Evolutionary conservation across 1,140 invertebrate species (phyloP).

Genomic region (Drosophila asahinai): DNA sequence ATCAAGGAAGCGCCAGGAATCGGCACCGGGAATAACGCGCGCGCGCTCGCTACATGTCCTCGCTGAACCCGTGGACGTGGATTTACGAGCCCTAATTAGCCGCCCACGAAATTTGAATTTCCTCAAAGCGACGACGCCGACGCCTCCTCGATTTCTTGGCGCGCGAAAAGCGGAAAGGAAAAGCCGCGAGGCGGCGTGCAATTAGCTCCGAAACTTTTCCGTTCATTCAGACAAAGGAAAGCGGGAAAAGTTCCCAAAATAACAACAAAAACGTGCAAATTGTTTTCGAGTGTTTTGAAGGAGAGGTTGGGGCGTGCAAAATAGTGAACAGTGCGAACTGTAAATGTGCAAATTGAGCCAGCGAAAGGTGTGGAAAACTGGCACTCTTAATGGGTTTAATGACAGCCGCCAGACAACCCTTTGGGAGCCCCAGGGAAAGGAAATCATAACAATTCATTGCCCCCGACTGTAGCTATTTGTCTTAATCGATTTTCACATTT

Average conservation of each 20-base stretch:
- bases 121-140: neutral
- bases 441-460: constrained; percentile 56
- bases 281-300: constrained; percentile 60
- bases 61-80: constrained; percentile 43
- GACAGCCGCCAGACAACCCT: constrained; percentile 29
- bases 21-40: constrained; percentile 53
- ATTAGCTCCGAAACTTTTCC: constrained; percentile 46
- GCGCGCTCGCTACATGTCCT: constrained; percentile 45
- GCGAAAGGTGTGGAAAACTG: constrained; percentile 38
- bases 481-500: constrained; percentile 58
- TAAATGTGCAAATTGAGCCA: constrained; percentile 54
- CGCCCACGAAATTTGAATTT: constrained; percentile 33
- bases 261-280: constrained; percentile 58
- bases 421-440: neutral
- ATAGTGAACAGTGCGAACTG: constrained; percentile 24
- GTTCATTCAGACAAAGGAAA: constrained; percentile 1
- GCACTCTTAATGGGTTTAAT: constrained; percentile 32
- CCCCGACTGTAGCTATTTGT: constrained; percentile 25
- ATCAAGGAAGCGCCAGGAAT: constrained; percentile 59
- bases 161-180: constrained; percentile 30
- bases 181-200: constrained; percentile 17
- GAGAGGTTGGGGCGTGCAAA: neutral
- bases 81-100: constrained; percentile 74
- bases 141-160: neutral
- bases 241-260: neutral